Percentiles rank a stretch among this genome's conserved stretches.
Evolutionary conservation across 2,888 invertebrate species (phyloP).

Genomic region (Piscicola geometra): DNA sequence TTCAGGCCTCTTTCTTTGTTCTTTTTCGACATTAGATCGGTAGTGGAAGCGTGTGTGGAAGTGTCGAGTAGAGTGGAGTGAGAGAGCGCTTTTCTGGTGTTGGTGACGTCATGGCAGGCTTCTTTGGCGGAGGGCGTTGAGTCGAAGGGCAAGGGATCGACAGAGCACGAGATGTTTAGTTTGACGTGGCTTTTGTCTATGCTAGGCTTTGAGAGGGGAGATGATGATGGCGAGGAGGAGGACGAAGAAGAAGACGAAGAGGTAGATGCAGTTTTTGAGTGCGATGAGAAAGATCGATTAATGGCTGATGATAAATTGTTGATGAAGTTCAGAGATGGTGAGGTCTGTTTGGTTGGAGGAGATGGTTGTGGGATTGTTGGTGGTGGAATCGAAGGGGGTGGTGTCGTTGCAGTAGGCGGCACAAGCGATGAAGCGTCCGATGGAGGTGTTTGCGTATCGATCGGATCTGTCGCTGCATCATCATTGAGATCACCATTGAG

Average conservation of each 20-base stretch:
- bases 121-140: background rate
- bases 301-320: too few species aligned
- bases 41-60: too few species aligned
- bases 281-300: too few species aligned
- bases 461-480: background rate
- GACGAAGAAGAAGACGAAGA: background rate
- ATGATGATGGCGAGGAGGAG: conserved; percentile 3
- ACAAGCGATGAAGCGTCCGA: background rate
- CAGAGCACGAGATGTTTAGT: background rate
- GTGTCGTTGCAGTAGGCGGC: background rate
- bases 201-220: background rate
- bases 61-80: background rate
- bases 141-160: background rate
- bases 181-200: background rate
- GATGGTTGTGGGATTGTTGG: background rate
- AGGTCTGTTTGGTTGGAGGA: background rate
- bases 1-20: background rate
- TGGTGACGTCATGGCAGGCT: background rate
- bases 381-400: background rate
- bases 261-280: too few species aligned
- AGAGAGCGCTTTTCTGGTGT: background rate
- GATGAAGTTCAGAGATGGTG: too few species aligned
- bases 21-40: background rate
- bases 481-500: too few species aligned
- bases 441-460: background rate